These are phyloP conservation scores for Bellardia pandia DNA, from an alignment of 2,888 invertebrate genomes.

Conservation along the genomic window DNA sequence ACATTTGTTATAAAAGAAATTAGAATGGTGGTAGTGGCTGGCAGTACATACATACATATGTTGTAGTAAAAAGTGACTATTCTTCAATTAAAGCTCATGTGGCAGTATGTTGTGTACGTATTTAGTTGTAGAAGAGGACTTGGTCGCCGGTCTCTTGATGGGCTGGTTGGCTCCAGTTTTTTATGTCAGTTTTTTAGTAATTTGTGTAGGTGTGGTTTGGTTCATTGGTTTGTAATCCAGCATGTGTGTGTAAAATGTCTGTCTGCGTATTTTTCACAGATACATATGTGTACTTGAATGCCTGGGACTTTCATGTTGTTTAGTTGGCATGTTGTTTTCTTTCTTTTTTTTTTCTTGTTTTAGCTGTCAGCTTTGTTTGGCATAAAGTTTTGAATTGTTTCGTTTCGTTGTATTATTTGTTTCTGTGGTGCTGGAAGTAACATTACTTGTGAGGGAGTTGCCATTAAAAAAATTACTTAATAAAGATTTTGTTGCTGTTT, in stretches of 20 bases:
- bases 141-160: slow-evolving; percentile 14
- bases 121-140: slow-evolving; percentile 3
- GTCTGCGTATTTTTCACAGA: background rate
- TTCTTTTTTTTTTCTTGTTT: background rate
- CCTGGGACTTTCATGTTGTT: slow-evolving; percentile 46
- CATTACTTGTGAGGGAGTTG: slow-evolving; percentile 59
- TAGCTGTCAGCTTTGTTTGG: slow-evolving; percentile 46
- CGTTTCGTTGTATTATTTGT: background rate
- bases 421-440: background rate
- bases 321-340: background rate
- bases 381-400: slow-evolving; percentile 39
- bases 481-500: slow-evolving; percentile 57
- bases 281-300: slow-evolving; percentile 48
- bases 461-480: slow-evolving; percentile 69
- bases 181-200: slow-evolving; percentile 34
- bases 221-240: slow-evolving; percentile 12
- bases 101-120: background rate
- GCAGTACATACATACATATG: background rate
- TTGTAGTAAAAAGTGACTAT: slow-evolving; percentile 33
- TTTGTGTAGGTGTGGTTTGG: slow-evolving; percentile 59
- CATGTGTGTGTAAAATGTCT: slow-evolving; percentile 21
- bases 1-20: slow-evolving; percentile 33
- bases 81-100: slow-evolving; percentile 44
- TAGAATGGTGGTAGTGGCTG: background rate
- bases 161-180: slow-evolving; percentile 9